phyloP scores from a whole-genome alignment of 2,888 invertebrate genomes.

The Cataglyphis cursor region DNA sequence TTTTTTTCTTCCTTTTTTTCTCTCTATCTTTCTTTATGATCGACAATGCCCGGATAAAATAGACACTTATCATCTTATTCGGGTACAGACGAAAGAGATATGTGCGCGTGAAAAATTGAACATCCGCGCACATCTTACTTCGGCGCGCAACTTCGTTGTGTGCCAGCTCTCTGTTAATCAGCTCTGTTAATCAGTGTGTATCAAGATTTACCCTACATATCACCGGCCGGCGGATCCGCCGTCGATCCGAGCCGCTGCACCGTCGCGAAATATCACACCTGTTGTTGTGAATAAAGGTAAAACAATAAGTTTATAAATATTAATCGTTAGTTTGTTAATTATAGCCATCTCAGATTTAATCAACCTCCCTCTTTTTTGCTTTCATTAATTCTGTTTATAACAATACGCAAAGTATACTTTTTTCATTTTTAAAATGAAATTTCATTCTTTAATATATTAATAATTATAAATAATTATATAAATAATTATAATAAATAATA shows the following conservation, averaged over 20 bases:
- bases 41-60: neutral
- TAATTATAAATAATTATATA: no score
- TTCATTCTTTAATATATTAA: neutral
- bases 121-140: neutral
- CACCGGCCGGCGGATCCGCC: slow-evolving; percentile 68
- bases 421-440: neutral
- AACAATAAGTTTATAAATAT: neutral
- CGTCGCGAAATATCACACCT: slow-evolving; percentile 31
- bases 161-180: slow-evolving; percentile 77
- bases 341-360: neutral
- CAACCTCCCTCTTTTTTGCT: neutral
- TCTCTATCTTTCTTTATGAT: neutral
- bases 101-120: neutral
- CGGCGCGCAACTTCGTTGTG: neutral
- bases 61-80: neutral
- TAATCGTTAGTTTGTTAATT: neutral
- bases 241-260: slow-evolving; percentile 17
- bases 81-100: neutral
- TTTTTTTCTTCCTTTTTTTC: neutral
- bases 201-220: slow-evolving; percentile 81
- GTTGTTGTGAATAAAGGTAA: slow-evolving; percentile 57
- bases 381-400: neutral
- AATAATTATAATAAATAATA: no score
- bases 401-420: no score
- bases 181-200: slow-evolving; percentile 82